Conservation (phyloP, 35 echinoderm and acorn worm species). For the Heliocidaris tuberculata region DNA sequence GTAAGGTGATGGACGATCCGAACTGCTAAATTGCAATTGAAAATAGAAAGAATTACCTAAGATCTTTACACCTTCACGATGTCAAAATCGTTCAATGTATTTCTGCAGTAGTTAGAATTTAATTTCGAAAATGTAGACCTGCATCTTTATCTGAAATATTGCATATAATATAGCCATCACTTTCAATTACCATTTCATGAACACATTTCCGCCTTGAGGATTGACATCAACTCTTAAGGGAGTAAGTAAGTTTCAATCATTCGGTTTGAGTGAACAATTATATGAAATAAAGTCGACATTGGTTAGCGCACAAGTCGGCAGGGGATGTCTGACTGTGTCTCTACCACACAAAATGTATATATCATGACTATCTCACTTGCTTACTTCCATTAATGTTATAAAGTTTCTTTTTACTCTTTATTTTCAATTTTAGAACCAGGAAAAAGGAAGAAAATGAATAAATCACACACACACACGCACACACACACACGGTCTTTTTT, state of each 20-base stretch:
- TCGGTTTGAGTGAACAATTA: not conserved
- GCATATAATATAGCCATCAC: not conserved
- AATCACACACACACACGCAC: no score
- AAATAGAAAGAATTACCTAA: not conserved
- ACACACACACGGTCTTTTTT: no score
- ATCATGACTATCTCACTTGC: no score
- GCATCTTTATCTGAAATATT: not conserved
- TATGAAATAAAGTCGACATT: no score
- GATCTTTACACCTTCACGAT: not conserved
- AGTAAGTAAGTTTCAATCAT: not conserved
- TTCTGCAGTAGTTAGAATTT: not conserved
- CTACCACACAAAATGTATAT: no score
- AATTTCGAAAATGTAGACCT: not conserved
- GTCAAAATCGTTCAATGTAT: not conserved
- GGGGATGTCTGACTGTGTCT: no score
- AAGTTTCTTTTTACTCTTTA: no score
- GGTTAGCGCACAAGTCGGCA: no score
- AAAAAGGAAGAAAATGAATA: no score
- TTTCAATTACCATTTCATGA: not conserved
- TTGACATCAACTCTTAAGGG: not conserved
- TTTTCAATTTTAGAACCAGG: no score
- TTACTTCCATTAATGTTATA: no score
- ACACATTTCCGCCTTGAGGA: not conserved
- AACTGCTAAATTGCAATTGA: not conserved
- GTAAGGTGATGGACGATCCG: not conserved